These are phyloP conservation scores for Stegodyphus mimosarum DNA, from an alignment of 1,140 invertebrate genomes.

Conservation along the genomic window DNA sequence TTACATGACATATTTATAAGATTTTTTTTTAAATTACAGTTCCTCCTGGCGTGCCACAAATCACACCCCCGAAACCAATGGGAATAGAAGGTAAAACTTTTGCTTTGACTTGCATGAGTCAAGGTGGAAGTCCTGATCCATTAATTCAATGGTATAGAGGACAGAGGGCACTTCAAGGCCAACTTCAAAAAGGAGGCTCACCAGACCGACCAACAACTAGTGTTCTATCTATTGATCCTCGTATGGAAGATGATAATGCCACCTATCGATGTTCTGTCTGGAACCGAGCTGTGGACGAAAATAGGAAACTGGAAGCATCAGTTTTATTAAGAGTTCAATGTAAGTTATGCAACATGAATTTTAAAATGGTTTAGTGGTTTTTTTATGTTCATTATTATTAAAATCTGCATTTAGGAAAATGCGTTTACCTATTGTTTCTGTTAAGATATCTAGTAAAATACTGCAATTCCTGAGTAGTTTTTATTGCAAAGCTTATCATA, in stretches of 20 bases:
- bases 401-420: neutral
- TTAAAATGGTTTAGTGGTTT: neutral
- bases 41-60: conserved; percentile 80
- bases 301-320: conserved; percentile 80
- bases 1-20: neutral
- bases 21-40: conserved; percentile 68
- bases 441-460: no score
- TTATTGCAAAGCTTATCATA: no score
- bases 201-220: conserved; percentile 78
- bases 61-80: conserved; percentile 77
- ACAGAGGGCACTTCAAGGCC: conserved; percentile 76
- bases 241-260: conserved; percentile 85
- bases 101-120: conserved; percentile 81
- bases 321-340: conserved; percentile 88
- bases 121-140: conserved; percentile 89
- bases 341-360: conserved; percentile 72
- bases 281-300: conserved; percentile 85
- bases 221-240: conserved; percentile 79
- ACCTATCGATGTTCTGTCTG: conserved; percentile 85
- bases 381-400: neutral
- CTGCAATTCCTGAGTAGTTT: no score
- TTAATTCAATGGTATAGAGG: conserved; percentile 74
- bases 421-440: no score
- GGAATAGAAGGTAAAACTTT: conserved; percentile 81
- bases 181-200: conserved; percentile 75